These are phyloP conservation scores for Bos indicus DNA, from an alignment of 2,113 vertebrate genomes.

Conservation along the genomic window DNA sequence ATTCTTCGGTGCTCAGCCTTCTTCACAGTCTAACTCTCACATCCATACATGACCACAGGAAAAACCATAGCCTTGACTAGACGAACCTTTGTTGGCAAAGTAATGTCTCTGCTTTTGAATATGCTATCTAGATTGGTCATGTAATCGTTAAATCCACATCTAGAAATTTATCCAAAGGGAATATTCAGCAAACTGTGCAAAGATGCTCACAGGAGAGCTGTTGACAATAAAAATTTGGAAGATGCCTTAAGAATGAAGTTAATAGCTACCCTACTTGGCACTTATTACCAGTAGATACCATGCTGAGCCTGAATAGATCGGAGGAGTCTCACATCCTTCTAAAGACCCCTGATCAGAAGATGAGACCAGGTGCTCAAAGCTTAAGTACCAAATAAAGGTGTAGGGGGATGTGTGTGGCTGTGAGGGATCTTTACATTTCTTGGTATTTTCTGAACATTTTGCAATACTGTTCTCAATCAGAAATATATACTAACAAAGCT, in stretches of 20 bases:
- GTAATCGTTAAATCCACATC: neutral
- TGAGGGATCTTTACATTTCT: neutral
- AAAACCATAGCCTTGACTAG: no score
- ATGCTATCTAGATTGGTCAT: no score
- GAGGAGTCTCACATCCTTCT: accelerated
- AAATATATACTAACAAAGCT: neutral
- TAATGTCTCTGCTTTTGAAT: no score
- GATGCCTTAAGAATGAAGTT: neutral
- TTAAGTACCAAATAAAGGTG: neutral
- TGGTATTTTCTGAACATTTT: neutral
- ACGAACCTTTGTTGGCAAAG: no score
- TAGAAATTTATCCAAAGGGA: neutral
- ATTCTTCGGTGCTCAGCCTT: no score
- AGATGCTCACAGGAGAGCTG: neutral
- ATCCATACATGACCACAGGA: no score
- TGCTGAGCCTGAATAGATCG: neutral
- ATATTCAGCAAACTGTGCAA: neutral
- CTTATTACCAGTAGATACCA: neutral
- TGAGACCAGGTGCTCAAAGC: neutral
- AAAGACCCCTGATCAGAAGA: neutral
- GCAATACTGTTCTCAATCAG: neutral
- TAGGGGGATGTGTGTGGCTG: neutral
- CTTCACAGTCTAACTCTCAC: no score
- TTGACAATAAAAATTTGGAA: neutral
- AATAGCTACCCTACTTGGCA: neutral